phyloP scores from a whole-genome alignment of 2,113 vertebrate species.

The Catharus fuscescens region DNA sequence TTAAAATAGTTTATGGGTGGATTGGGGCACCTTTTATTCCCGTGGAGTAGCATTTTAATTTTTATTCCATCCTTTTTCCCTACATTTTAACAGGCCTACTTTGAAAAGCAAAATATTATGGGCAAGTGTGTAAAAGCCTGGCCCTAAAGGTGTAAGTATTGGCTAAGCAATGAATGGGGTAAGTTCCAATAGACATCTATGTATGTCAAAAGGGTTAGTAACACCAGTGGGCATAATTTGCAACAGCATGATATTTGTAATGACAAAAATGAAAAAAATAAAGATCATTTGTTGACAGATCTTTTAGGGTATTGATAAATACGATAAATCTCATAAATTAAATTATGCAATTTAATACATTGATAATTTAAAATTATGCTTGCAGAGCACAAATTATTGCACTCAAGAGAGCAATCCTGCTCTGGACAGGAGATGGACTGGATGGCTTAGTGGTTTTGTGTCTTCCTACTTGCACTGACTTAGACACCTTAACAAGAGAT shows the following conservation, averaged over 20 bases:
- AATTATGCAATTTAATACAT: neutral
- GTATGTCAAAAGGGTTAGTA: neutral
- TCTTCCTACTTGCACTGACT: neutral
- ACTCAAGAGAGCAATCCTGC: neutral
- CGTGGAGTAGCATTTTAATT: neutral
- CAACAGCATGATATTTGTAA: neutral
- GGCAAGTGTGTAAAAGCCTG: neutral
- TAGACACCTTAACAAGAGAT: neutral
- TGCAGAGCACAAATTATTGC: neutral
- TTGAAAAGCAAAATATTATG: slow-evolving; percentile 13
- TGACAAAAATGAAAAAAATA: neutral
- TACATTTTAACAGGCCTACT: slow-evolving; percentile 5
- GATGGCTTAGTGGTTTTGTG: neutral
- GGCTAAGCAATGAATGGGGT: neutral
- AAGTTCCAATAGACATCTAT: neutral
- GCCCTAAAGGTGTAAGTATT: neutral
- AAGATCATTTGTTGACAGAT: slow-evolving; percentile 29
- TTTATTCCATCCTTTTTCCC: slow-evolving; percentile 1
- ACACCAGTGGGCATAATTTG: neutral
- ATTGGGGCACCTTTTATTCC: slow-evolving; percentile 51
- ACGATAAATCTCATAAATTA: neutral
- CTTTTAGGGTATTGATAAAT: neutral
- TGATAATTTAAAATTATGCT: neutral
- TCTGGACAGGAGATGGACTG: neutral
- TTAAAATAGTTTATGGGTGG: slow-evolving; percentile 60